These are phyloP conservation scores for Lamprologus sp. DNA, from an alignment of 2,113 vertebrate genomes.

Conservation along the genomic window DNA sequence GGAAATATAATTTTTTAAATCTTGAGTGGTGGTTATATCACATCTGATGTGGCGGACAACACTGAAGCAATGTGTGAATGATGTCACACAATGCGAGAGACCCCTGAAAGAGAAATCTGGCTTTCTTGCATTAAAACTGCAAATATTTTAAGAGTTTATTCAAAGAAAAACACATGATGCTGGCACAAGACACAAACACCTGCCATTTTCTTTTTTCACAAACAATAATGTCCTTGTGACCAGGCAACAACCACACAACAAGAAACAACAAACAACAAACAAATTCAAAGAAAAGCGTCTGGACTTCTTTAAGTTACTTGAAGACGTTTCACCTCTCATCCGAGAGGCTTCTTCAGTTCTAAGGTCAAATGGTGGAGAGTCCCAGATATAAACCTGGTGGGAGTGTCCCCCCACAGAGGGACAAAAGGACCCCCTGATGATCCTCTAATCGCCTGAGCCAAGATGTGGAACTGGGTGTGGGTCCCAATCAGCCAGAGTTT, in stretches of 20 bases:
- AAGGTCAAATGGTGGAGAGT: too few species aligned
- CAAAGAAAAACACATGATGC: background rate
- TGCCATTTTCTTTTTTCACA: background rate
- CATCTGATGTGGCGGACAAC: background rate
- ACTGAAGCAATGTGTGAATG: background rate
- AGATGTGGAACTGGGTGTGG: too few species aligned
- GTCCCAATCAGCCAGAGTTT: too few species aligned
- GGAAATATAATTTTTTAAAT: background rate
- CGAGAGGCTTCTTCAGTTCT: too few species aligned
- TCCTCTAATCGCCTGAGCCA: too few species aligned
- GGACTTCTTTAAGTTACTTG: too few species aligned
- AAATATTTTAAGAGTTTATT: background rate
- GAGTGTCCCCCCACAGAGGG: too few species aligned
- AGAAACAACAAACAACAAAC: background rate
- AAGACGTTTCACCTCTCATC: too few species aligned
- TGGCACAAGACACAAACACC: background rate
- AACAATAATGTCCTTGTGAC: background rate
- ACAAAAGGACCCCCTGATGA: too few species aligned
- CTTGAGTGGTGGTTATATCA: background rate
- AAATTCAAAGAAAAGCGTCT: too few species aligned
- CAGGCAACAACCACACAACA: background rate
- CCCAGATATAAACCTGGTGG: too few species aligned
- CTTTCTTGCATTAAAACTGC: background rate
- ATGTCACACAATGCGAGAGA: background rate
- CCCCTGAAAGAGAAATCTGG: background rate